Conservation (phyloP, 2,888 invertebrate genomes). For the Acanthosepion pharaonis region DNA sequence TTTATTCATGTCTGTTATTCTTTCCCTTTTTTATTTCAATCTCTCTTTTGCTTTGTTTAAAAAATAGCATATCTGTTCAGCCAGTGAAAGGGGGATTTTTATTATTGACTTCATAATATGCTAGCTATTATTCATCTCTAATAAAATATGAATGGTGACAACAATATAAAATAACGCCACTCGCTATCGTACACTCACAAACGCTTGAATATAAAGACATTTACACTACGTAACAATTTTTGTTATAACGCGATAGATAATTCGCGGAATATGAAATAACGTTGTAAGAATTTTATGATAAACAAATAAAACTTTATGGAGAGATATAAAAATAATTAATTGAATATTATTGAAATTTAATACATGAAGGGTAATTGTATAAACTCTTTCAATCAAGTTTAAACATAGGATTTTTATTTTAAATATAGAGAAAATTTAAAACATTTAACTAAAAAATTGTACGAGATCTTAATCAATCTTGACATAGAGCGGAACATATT, state of each 20-base stretch:
- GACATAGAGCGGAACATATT: not conserved
- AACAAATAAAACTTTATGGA: too few species aligned
- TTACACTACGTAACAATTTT: too few species aligned
- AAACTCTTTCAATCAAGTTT: too few species aligned
- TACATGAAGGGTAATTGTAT: too few species aligned
- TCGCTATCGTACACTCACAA: not conserved
- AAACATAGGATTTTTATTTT: too few species aligned
- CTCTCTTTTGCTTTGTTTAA: not conserved
- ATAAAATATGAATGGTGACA: not conserved
- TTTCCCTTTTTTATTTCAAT: not conserved
- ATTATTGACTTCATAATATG: conserved; percentile 33
- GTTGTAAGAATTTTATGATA: too few species aligned
- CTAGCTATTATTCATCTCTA: not conserved
- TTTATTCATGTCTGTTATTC: not conserved
- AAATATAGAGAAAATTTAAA: not conserved
- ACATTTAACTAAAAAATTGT: not conserved
- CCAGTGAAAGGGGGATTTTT: not conserved
- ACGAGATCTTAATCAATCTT: not conserved
- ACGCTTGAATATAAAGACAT: not conserved
- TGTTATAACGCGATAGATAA: too few species aligned
- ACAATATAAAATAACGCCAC: not conserved
- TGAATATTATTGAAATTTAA: too few species aligned
- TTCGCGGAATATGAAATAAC: too few species aligned
- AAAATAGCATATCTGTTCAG: not conserved
- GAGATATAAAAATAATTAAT: too few species aligned